phyloP scores from a whole-genome alignment of 2,888 invertebrate genomes.

The Chydorus sphaericus region DNA sequence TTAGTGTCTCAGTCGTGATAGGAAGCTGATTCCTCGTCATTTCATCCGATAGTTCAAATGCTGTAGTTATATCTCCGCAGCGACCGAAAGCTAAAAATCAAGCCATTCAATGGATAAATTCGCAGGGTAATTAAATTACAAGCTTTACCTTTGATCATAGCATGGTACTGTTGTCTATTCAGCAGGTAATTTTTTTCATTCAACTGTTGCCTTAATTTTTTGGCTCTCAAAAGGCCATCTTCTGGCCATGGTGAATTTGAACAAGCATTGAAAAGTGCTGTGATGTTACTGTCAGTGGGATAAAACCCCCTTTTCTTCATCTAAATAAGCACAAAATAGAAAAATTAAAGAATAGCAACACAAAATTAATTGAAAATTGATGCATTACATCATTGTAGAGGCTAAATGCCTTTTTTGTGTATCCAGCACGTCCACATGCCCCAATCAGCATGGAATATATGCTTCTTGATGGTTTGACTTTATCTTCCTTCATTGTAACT shows the following conservation, averaged over 20 bases:
- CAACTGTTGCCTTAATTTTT: constrained; percentile 48
- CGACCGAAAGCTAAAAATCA: constrained; percentile 53
- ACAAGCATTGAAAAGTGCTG: constrained; percentile 77
- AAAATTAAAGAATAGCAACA: background rate
- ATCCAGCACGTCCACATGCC: constrained; percentile 67
- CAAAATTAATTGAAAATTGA: background rate
- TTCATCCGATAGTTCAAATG: constrained; percentile 71
- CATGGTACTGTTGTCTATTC: constrained; percentile 64
- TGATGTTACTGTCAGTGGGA: constrained; percentile 58
- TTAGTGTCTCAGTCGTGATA: constrained; percentile 51
- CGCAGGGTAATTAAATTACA: background rate
- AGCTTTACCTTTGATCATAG: constrained; percentile 56
- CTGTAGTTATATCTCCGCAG: constrained; percentile 58
- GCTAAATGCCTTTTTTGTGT: constrained; percentile 69
- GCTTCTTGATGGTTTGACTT: constrained; percentile 59
- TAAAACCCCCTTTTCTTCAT: constrained; percentile 60
- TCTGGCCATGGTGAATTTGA: constrained; percentile 50
- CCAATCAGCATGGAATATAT: constrained; percentile 71
- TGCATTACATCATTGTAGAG: constrained; percentile 46
- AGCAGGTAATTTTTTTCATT: constrained; percentile 45
- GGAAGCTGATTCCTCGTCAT: constrained; percentile 45
- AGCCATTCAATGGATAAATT: background rate
- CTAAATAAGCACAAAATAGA: constrained; percentile 24
- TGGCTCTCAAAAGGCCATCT: constrained; percentile 53
- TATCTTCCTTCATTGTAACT: constrained; percentile 57